These are phyloP conservation scores for Pipistrellus pipistrellus DNA, from an alignment of 2,797 vertebrate species.

Conservation along the genomic window DNA sequence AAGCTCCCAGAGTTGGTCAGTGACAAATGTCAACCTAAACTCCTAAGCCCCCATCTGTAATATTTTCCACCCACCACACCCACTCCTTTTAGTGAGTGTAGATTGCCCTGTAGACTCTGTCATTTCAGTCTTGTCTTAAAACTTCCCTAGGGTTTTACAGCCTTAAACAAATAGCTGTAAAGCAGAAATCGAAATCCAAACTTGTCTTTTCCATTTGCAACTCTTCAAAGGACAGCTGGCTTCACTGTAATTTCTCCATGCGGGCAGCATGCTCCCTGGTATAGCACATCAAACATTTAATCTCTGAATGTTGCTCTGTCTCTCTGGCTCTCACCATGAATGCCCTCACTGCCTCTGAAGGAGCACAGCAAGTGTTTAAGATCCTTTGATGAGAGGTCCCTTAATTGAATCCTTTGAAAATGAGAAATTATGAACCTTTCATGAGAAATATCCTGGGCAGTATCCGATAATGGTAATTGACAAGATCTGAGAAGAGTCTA, in stretches of 20 bases:
- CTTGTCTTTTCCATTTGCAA: background rate
- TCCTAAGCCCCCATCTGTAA: rapidly evolving
- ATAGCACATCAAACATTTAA: background rate
- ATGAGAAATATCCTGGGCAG: constrained; percentile 57
- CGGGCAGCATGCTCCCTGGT: background rate
- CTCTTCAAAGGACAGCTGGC: background rate
- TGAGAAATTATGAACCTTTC: constrained; percentile 75
- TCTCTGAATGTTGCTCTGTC: background rate
- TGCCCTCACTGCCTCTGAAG: background rate
- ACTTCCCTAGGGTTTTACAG: background rate
- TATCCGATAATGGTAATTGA: constrained; percentile 61
- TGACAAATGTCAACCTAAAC: no score
- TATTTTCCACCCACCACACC: background rate
- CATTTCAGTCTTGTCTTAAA: background rate
- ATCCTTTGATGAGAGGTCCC: constrained; percentile 49
- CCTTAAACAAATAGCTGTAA: background rate
- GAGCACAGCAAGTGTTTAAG: background rate
- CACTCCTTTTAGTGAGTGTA: background rate
- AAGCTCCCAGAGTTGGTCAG: background rate
- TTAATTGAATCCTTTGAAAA: constrained; percentile 74
- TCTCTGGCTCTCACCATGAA: background rate
- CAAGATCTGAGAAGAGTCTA: constrained; percentile 55
- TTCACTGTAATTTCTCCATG: background rate
- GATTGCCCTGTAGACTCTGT: background rate
- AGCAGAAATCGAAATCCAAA: background rate